Evolutionary conservation across 2,113 vertebrate species (phyloP).

Genomic region (Varanus salvator): DNA sequence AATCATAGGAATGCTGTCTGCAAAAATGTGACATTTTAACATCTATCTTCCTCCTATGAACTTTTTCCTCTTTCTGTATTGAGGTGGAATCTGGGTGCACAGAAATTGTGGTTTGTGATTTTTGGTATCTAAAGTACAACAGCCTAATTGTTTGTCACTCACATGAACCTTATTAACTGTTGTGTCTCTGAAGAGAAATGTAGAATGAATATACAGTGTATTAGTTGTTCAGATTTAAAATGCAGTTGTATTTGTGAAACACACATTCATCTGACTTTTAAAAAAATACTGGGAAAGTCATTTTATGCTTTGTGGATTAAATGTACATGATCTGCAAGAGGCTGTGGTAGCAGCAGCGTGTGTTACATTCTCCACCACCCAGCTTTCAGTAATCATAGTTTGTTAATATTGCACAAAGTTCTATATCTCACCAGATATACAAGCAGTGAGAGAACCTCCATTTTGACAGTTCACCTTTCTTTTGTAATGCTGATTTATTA

Average conservation of each 20-base stretch:
- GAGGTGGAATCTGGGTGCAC: not conserved
- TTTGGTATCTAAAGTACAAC: not conserved
- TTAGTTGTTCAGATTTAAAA: constrained; percentile 1
- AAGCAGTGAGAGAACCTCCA: not conserved
- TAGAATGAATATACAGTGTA: not conserved
- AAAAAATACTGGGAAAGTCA: not conserved
- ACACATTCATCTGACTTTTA: not conserved
- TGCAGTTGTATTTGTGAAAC: not conserved
- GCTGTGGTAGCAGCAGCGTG: not conserved
- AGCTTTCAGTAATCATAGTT: not conserved
- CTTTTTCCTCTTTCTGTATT: not conserved
- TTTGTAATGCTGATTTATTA: not conserved
- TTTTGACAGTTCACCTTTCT: constrained; percentile 10
- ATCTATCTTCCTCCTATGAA: not conserved
- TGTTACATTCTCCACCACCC: not conserved
- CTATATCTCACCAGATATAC: not conserved
- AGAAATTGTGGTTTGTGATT: not conserved
- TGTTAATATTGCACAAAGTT: not conserved
- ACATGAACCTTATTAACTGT: not conserved
- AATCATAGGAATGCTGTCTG: not conserved
- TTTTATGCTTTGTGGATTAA: not conserved
- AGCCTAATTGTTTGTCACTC: constrained; percentile 3
- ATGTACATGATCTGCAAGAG: not conserved
- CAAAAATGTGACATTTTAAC: not conserved
- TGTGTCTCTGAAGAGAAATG: not conserved